phyloP scores from a whole-genome alignment of 1,140 invertebrate genomes.

The Plutomurus gul region DNA sequence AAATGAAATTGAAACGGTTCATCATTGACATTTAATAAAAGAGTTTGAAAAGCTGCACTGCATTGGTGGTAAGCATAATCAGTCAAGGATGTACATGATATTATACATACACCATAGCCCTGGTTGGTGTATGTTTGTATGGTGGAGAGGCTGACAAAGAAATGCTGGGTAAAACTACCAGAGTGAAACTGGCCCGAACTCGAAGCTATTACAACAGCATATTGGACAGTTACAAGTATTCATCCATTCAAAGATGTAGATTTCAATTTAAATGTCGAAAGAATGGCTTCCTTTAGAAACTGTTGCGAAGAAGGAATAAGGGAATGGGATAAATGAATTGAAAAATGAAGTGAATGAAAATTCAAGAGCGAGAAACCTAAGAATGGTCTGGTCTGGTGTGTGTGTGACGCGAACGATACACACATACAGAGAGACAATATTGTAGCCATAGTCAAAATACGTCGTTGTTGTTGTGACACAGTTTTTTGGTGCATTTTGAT shows the following conservation, averaged over 20 bases:
- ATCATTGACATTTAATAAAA: background rate
- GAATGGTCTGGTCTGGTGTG: background rate
- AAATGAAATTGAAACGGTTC: conserved; percentile 19
- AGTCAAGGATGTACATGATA: conserved; percentile 11
- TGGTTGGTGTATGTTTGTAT: no score
- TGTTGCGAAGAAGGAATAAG: background rate
- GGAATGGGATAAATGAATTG: conserved; percentile 32
- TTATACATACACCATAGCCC: no score
- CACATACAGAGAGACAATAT: conserved; percentile 3
- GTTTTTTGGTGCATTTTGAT: conserved; percentile 48
- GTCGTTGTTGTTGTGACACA: conserved; percentile 42
- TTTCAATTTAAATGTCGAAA: conserved; percentile 16
- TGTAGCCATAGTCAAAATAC: conserved; percentile 2
- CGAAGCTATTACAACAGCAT: background rate
- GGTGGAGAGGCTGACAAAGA: background rate
- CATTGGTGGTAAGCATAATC: background rate
- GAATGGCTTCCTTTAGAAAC: background rate
- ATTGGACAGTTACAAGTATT: conserved; percentile 26
- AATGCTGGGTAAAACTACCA: background rate
- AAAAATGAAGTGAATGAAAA: conserved; percentile 34
- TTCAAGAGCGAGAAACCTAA: background rate
- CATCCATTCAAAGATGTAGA: conserved; percentile 24
- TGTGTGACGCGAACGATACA: background rate
- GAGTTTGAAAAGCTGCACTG: background rate
- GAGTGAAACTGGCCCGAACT: background rate